A percentile compares a stretch with the other conserved stretches of the same genome.
phyloP scores from a whole-genome alignment of 2,888 invertebrate genomes.

The Spisula subtruncata region DNA sequence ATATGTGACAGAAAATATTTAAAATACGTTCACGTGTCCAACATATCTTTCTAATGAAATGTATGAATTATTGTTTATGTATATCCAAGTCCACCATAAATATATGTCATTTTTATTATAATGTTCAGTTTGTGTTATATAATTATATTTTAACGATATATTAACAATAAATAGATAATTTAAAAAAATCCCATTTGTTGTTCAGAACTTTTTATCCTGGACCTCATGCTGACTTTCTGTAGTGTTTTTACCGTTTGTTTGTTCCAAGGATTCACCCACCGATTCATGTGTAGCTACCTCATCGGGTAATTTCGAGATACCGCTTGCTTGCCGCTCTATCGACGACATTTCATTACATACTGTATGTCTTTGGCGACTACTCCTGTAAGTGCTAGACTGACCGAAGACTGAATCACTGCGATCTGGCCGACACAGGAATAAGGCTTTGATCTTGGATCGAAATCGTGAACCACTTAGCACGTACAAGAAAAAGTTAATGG shows the following conservation, averaged over 20 bases:
- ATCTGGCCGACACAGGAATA: slow-evolving; percentile 63
- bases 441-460: slow-evolving; percentile 70
- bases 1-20: too few relatives aligned
- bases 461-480: slow-evolving; percentile 78
- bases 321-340: background rate
- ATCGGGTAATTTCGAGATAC: background rate
- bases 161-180: background rate
- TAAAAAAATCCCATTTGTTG: background rate
- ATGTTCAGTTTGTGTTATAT: background rate
- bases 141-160: too few relatives aligned
- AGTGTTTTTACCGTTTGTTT: background rate
- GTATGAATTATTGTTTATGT: too few relatives aligned
- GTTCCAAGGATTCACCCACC: background rate
- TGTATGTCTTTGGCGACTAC: background rate
- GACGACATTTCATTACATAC: background rate
- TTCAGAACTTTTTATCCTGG: background rate
- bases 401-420: slow-evolving; percentile 48
- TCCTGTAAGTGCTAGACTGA: background rate
- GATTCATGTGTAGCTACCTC: background rate
- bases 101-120: background rate
- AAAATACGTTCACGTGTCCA: too few relatives aligned
- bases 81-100: background rate
- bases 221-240: background rate
- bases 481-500: slow-evolving; percentile 79
- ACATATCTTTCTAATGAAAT: too few relatives aligned